Conservation (phyloP, 1,140 invertebrate species). For the Danaus plexippus region DNA sequence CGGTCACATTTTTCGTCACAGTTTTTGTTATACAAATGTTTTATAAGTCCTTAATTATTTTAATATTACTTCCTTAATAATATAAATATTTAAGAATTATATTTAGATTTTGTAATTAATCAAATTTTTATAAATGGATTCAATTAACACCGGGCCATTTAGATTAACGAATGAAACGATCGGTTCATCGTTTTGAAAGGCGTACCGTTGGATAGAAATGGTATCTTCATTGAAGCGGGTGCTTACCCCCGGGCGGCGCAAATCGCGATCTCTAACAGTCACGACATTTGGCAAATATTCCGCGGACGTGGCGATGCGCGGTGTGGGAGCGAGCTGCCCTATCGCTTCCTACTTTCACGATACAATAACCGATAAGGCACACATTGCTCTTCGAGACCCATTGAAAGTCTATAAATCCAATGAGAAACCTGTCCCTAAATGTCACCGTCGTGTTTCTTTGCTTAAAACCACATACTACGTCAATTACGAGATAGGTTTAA, state of each 20-base stretch:
- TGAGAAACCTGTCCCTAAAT: constrained; percentile 32
- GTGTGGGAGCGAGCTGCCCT: constrained; percentile 66
- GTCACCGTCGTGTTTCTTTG: constrained; percentile 23
- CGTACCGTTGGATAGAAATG: constrained; percentile 55
- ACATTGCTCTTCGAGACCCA: constrained; percentile 41
- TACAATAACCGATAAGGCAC: constrained; percentile 63
- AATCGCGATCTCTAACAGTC: constrained; percentile 68
- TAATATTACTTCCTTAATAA: background rate
- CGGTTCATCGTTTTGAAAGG: constrained; percentile 31
- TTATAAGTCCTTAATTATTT: constrained; percentile 1
- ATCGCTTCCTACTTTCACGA: constrained; percentile 67
- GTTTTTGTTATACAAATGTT: constrained; percentile 19
- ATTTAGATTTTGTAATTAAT: no score
- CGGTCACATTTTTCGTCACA: no score
- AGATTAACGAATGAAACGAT: constrained; percentile 12
- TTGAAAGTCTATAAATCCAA: constrained; percentile 32
- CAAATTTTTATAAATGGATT: no score
- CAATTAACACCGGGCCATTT: background rate
- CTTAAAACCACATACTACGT: constrained; percentile 4
- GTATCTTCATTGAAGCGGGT: constrained; percentile 56
- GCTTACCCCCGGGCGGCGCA: constrained; percentile 53
- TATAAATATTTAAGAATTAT: background rate
- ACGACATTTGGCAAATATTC: constrained; percentile 70
- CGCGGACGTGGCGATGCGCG: constrained; percentile 49
- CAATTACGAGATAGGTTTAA: no score